Evolutionary conservation across 2,113 vertebrate species (phyloP).

Genomic region (Scophthalmus maximus): DNA sequence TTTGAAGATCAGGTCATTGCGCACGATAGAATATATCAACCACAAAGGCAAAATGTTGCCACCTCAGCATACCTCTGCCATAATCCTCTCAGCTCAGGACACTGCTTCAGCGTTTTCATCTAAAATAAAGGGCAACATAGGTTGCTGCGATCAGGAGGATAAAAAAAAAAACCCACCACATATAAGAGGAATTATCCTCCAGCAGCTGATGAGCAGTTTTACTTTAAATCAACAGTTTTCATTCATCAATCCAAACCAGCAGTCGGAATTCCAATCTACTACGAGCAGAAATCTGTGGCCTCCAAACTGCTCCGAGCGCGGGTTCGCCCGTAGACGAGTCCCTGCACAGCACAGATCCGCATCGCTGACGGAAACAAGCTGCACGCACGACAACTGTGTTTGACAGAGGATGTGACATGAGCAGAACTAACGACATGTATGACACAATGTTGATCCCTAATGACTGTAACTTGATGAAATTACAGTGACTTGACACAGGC

Average conservation of each 20-base stretch:
- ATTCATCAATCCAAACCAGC: conserved; percentile 45
- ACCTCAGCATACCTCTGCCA: conserved; percentile 34
- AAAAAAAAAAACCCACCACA: conserved; percentile 12
- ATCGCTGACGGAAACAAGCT: conserved; percentile 12
- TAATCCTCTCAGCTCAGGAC: conserved; percentile 43
- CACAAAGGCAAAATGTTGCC: conserved; percentile 39
- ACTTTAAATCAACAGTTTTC: conserved; percentile 38
- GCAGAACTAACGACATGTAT: conserved; percentile 24
- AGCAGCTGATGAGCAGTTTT: conserved; percentile 22
- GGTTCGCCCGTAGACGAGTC: conserved; percentile 41
- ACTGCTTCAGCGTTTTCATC: conserved; percentile 20
- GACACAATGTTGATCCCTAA: conserved; percentile 30
- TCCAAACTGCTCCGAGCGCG: conserved; percentile 18
- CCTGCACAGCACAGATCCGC: conserved; percentile 32
- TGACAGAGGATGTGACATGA: conserved; percentile 14
- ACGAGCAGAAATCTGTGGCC: conserved; percentile 31
- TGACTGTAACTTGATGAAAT: conserved; percentile 19
- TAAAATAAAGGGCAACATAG: conserved; percentile 24
- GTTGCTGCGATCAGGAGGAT: neutral
- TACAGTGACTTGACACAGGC: conserved; percentile 2
- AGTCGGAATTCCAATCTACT: conserved; percentile 38
- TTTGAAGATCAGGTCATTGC: conserved; percentile 40
- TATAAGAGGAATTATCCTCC: neutral
- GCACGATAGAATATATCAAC: conserved; percentile 34
- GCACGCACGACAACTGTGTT: conserved; percentile 13